phyloP scores from a whole-genome alignment of 2,797 vertebrate genomes.

The Eleutherodactylus coqui region DNA sequence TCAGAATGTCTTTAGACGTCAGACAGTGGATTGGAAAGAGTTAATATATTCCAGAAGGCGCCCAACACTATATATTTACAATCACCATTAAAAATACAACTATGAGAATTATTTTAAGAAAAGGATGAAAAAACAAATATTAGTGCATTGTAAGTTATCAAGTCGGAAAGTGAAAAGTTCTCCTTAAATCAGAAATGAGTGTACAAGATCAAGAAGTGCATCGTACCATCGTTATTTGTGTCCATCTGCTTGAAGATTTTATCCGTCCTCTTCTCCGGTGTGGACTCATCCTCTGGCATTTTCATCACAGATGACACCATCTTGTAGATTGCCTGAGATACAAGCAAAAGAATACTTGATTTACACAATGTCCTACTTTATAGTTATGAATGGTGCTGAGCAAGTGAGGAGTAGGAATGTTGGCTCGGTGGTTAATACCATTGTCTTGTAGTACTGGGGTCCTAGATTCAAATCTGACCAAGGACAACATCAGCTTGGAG shows the following conservation, averaged over 20 bases:
- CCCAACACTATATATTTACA: neutral
- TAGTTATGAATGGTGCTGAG: too few species aligned
- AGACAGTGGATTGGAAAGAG: too few species aligned
- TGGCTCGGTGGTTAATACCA: too few species aligned
- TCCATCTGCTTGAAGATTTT: conserved; percentile 90
- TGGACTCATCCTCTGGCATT: conserved; percentile 87
- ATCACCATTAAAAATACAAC: neutral
- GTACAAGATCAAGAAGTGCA: neutral
- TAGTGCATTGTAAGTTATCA: neutral
- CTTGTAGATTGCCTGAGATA: conserved; percentile 76
- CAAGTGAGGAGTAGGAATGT: too few species aligned
- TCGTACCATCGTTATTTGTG: conserved; percentile 83
- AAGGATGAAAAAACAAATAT: neutral
- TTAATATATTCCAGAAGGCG: neutral
- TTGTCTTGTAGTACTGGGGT: too few species aligned
- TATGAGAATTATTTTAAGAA: neutral
- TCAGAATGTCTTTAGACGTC: too few species aligned
- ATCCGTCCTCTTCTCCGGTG: conserved; percentile 86
- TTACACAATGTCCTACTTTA: neutral
- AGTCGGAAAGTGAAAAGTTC: neutral
- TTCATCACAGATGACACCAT: conserved; percentile 89
- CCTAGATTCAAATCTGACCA: too few species aligned
- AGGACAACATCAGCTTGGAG: too few species aligned
- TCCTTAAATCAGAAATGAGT: neutral
- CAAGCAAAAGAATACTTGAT: neutral